Evolutionary conservation across 2,888 invertebrate genomes (phyloP).

Genomic region (Desoria tigrina): DNA sequence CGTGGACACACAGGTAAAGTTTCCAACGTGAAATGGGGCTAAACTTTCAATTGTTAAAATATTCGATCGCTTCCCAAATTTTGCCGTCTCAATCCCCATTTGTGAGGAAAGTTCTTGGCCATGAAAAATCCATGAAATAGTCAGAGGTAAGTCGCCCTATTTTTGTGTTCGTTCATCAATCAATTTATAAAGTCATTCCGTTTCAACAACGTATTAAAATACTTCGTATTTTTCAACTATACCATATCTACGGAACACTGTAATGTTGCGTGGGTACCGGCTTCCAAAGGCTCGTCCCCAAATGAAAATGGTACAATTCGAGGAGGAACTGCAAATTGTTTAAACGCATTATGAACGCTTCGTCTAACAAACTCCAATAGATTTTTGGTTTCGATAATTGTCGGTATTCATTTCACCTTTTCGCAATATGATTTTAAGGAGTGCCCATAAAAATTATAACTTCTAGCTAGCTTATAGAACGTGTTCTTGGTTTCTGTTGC

Average conservation of each 20-base stretch:
- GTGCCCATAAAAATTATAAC: no score
- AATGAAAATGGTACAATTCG: conserved; percentile 38
- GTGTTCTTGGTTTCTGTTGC: no score
- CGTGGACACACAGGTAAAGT: conserved; percentile 60
- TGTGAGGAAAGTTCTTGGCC: conserved; percentile 54
- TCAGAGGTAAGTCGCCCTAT: conserved; percentile 78
- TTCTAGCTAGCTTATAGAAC: no score
- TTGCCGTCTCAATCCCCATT: conserved; percentile 61
- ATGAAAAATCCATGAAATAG: conserved; percentile 58
- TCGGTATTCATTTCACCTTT: no score
- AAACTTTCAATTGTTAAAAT: conserved; percentile 60
- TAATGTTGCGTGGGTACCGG: conserved; percentile 64
- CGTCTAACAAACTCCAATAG: no score
- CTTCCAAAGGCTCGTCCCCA: conserved; percentile 43
- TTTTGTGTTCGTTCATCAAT: conserved; percentile 69
- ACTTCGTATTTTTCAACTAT: no score
- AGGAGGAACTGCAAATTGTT: conserved; percentile 55
- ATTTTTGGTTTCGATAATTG: no score
- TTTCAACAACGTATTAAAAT: no score
- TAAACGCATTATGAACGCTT: no score
- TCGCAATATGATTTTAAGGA: no score
- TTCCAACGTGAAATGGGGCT: conserved; percentile 58
- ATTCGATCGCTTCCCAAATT: conserved; percentile 64
- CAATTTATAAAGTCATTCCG: no score
- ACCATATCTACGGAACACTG: conserved; percentile 69